Conservation (phyloP, 2,113 vertebrate genomes). For the Corythornis cristatus region DNA sequence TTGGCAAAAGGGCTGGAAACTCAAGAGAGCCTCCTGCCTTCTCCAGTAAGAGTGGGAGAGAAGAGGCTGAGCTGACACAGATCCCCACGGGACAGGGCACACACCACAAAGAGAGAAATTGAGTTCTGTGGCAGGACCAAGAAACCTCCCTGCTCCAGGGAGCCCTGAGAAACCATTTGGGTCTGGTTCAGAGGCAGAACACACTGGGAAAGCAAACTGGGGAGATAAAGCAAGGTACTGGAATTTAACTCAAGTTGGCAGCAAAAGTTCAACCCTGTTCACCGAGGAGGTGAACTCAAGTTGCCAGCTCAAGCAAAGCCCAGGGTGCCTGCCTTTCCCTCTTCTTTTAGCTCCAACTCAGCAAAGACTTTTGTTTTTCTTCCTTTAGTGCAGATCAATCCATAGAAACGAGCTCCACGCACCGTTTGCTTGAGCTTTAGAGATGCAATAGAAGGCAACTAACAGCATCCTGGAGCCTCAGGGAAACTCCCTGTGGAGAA, state of each 20-base stretch:
- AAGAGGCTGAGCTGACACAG: neutral
- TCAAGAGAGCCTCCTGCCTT: neutral
- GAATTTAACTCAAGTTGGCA: neutral
- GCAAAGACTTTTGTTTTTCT: neutral
- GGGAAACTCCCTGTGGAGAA: neutral
- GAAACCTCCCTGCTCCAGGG: neutral
- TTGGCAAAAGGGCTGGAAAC: neutral
- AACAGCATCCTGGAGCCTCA: neutral
- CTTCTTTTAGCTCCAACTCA: neutral
- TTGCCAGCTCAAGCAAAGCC: neutral
- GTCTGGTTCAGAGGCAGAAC: rapidly evolving
- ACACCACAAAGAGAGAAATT: neutral
- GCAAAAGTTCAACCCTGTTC: rapidly evolving
- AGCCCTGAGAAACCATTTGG: neutral
- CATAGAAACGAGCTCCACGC: neutral
- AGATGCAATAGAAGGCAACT: neutral
- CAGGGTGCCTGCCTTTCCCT: neutral
- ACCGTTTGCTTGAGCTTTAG: neutral
- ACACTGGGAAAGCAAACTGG: neutral
- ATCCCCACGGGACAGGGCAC: rapidly evolving
- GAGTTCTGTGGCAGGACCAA: rapidly evolving
- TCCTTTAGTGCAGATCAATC: neutral
- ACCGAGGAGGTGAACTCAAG: neutral
- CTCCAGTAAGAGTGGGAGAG: rapidly evolving
- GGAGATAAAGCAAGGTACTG: neutral